Conservation (phyloP, 1,140 invertebrate species). For the Zaprionus capensis region DNA sequence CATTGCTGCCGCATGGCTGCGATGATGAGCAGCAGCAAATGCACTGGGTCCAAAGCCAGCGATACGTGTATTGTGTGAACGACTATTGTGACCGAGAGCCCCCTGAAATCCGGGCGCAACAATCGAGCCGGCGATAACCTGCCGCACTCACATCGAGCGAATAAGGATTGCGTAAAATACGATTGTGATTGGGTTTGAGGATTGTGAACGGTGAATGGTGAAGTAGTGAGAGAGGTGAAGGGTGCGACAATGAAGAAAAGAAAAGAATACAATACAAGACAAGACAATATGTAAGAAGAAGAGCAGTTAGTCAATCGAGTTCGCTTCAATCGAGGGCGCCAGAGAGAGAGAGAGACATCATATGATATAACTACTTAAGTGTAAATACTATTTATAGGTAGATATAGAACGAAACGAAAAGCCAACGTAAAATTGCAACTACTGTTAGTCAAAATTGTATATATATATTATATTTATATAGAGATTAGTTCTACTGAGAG, state of each 20-base stretch:
- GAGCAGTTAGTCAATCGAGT: constrained; percentile 49
- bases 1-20: constrained; percentile 45
- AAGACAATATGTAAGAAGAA: constrained; percentile 49
- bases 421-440: constrained; percentile 1
- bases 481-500: constrained; percentile 11
- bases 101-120: constrained; percentile 80
- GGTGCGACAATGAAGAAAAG: constrained; percentile 24
- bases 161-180: constrained; percentile 11
- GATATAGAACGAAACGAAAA: constrained; percentile 2
- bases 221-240: constrained; percentile 15
- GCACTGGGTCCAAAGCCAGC: constrained; percentile 57
- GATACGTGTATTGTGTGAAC: constrained; percentile 73
- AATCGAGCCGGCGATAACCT: constrained; percentile 83
- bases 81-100: constrained; percentile 75
- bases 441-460: constrained; percentile 18
- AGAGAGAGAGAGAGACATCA: constrained; percentile 15
- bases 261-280: constrained; percentile 75
- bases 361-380: constrained; percentile 18
- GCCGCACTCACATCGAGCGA: constrained; percentile 29
- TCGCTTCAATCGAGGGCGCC: neutral
- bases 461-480: constrained; percentile 8
- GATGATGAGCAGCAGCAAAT: constrained; percentile 57
- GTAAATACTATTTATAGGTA: neutral
- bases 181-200: constrained; percentile 3
- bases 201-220: constrained; percentile 28